Base-by-base conservation (phyloP, 2,888 invertebrate genomes). In the Euplexia lucipara region DNA sequence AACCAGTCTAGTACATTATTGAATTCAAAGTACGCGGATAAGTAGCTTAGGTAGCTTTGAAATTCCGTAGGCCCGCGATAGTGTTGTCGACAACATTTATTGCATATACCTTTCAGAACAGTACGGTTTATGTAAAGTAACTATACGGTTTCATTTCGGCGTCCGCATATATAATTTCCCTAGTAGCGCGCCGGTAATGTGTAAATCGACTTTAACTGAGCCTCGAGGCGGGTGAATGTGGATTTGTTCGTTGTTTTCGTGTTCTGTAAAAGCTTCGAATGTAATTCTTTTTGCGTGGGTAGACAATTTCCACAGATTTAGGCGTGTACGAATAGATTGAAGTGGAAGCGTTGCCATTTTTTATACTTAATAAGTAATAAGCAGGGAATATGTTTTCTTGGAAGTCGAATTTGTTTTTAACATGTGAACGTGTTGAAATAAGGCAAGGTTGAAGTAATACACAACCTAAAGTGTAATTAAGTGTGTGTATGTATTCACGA, bases 161-260 rank as follows among this genome's bases (percentile, higher is more conserved):
- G 69, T 48, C 59, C 39, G 59, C 56, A 60, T 57, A 37, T 56
- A 78, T 67, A 74, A 78, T 78, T 75, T 58, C 22, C 26, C 49
- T n/a, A 35, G 57, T 70, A 58, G 70, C 61, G n/a, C 54, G 26
- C 30, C 57, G 49, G 75, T 54, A 62, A 59, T 62, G 79, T 62
- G 65, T 81, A 78, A 74, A 74, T 69, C 59, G 49, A 63, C 65
- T 73, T 30, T 58, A 60, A 68, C 52, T 34, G 59, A 49, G 32
- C 54, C 68, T 51, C 49, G 16, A 52, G 45, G 49, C 51, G 20
- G 34, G 51, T 18, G 44, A 48, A 47, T 57, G 59, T 52, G 53
- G 26, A 65, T 74, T 78, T 67, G 47, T 53, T 51, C 47, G 48
- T 66, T 75, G 52, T 70, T 70, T 67, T 75, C 51, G 37, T 48